Evolutionary conservation across 1,140 invertebrate genomes (phyloP).

Genomic region (Bombus superbus): DNA sequence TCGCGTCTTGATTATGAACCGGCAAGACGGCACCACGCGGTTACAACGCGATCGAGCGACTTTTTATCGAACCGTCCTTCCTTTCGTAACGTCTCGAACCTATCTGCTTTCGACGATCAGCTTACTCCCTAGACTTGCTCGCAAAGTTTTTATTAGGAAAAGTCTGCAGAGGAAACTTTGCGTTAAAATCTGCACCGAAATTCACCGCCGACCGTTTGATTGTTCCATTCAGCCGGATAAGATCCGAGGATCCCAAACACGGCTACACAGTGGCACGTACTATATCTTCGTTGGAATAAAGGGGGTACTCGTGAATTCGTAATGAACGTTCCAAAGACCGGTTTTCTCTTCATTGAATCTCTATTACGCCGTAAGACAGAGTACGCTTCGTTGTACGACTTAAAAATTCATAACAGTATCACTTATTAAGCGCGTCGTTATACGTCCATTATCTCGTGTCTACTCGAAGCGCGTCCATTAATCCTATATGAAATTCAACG

Average conservation of each 20-base stretch:
- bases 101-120: too few species aligned
- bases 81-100: neutral
- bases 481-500: neutral
- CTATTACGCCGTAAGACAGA: neutral
- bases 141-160: neutral
- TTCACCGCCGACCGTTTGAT: neutral
- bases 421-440: conserved; percentile 1
- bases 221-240: neutral
- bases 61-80: neutral
- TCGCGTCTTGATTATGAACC: conserved; percentile 11
- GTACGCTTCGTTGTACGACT: neutral
- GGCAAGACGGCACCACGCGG: neutral
- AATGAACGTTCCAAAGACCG: neutral
- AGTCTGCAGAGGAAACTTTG: neutral
- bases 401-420: conserved; percentile 13
- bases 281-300: conserved; percentile 7
- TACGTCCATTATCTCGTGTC: neutral
- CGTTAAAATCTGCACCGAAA: neutral
- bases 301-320: conserved; percentile 15
- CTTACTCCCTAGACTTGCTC: too few species aligned
- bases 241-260: neutral
- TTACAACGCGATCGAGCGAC: neutral
- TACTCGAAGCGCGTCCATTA: neutral
- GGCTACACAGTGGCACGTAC: neutral
- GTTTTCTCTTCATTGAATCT: conserved; percentile 15